These are phyloP conservation scores for Lepus timidus DNA, from an alignment of 2,113 vertebrate species.

Conservation along the genomic window DNA sequence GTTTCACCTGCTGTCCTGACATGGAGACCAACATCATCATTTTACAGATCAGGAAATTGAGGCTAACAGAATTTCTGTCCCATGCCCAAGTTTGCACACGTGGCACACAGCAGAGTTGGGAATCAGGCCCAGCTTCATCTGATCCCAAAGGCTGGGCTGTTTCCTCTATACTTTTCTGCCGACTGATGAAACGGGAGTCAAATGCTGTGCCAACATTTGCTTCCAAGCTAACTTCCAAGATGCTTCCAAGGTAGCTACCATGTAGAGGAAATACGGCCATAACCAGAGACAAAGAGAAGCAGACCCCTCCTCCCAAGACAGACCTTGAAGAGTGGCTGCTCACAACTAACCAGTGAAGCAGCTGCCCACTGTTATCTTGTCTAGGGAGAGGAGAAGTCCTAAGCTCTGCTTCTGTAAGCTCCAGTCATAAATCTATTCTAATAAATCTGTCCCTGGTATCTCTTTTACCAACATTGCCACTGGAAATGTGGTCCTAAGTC, in stretches of 20 bases:
- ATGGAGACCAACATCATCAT: not conserved
- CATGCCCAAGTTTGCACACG: not conserved
- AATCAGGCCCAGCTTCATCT: not conserved
- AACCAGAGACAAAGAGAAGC: too few relatives aligned
- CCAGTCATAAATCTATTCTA: too few relatives aligned
- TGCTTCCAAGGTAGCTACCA: not conserved
- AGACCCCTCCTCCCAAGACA: too few relatives aligned
- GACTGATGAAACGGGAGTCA: not conserved
- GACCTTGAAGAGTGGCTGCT: too few relatives aligned
- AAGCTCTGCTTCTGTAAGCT: too few relatives aligned
- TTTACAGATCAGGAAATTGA: not conserved
- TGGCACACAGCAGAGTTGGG: not conserved
- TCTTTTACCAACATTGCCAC: too few relatives aligned
- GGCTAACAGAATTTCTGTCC: not conserved
- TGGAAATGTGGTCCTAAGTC: too few relatives aligned
- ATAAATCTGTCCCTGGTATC: too few relatives aligned
- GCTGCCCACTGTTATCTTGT: too few relatives aligned
- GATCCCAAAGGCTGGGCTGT: not conserved
- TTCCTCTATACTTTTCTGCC: not conserved
- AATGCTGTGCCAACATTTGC: not conserved
- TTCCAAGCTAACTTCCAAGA: not conserved
- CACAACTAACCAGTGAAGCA: too few relatives aligned
- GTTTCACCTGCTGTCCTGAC: not conserved
- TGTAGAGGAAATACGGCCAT: too few relatives aligned
- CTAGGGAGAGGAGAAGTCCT: too few relatives aligned